These are phyloP conservation scores for Marasmarcha lunaedactyla DNA, from an alignment of 2,888 invertebrate genomes.

Conservation along the genomic window DNA sequence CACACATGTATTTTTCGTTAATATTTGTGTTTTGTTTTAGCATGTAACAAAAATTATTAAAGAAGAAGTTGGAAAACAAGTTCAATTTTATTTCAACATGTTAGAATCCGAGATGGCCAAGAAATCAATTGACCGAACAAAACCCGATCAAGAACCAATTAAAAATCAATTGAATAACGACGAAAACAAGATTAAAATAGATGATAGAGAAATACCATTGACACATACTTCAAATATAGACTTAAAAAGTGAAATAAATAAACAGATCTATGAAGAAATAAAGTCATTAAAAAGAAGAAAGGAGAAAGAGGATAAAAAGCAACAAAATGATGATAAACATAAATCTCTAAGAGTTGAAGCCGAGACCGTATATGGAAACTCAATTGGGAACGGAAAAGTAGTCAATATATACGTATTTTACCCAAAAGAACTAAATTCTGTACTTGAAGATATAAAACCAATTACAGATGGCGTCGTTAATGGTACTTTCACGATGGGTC, in stretches of 20 bases:
- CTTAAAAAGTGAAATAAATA: constrained; percentile 5
- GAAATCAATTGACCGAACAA: background rate
- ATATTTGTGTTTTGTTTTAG: constrained; percentile 17
- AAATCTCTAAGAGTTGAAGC: constrained; percentile 19
- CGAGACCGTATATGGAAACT: constrained; percentile 28
- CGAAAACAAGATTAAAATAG: constrained; percentile 9
- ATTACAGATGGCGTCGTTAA: constrained; percentile 1
- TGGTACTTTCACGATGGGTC: background rate
- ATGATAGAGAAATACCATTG: constrained; percentile 13
- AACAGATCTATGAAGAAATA: constrained; percentile 3
- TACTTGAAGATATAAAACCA: constrained; percentile 3
- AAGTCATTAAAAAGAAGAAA: constrained; percentile 4
- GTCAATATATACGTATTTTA: constrained; percentile 42
- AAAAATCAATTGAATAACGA: background rate
- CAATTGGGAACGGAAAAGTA: constrained; percentile 31
- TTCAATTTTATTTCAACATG: background rate
- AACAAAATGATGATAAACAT: constrained; percentile 10
- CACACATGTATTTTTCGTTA: too few relatives aligned
- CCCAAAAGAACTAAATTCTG: constrained; percentile 14
- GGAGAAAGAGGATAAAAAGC: constrained; percentile 6
- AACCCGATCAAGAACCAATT: background rate
- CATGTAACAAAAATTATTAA: constrained; percentile 20
- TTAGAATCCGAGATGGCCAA: background rate
- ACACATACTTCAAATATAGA: constrained; percentile 10
- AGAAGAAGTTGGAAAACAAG: constrained; percentile 20